Evolutionary conservation across 2,888 invertebrate species (phyloP), one percentile per base, ranked within the genome.

Genomic region (Drosophila leonis): DNA sequence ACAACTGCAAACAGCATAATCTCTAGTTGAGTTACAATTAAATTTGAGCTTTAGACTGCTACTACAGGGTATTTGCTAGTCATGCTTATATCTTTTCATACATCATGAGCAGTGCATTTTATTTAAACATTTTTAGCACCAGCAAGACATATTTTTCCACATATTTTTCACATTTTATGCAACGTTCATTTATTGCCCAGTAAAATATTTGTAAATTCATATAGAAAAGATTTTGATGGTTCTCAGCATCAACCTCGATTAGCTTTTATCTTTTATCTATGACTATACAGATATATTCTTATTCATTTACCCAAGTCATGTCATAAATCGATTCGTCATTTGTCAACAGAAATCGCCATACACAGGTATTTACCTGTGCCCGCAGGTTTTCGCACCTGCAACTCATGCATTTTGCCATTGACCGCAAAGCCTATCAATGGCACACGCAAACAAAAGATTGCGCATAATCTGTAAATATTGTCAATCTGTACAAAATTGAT

Each of bases 361-460:
- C 62, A 72, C 62, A 59, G 57, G n/a, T n/a, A n/a, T n/a, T n/a
- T 60, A 78, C 61, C 75, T 79, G 75, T 52, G 29, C 24, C 49
- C n/a, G 46, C 60, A 27, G 41, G 3, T 29, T 59, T 51, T 41
- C 51, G 68, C 33, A 59, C 46, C 64, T 55, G 52, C 42, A 37
- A 59, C 46, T 44, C 39, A 54, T 27, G n/a, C n/a, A 31, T 55
- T 76, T 56, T 75, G 64, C 41, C 77, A 80, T 67, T 82, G 72
- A 80, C 83, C 80, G 80, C 80, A 82, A 80, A 67, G 57, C 42
- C 20, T n/a, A 65, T 51, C 61, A 73, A 46, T 12, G 41, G 35
- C 46, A 29, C 12, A 29, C 12, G 42, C 54, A 55, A 56, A 35
- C 41, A 57, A 39, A 49, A 41, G 31, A 54, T 46, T 39, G 49